Conservation (phyloP, 2,113 vertebrate species). For the Cygnus atratus region DNA sequence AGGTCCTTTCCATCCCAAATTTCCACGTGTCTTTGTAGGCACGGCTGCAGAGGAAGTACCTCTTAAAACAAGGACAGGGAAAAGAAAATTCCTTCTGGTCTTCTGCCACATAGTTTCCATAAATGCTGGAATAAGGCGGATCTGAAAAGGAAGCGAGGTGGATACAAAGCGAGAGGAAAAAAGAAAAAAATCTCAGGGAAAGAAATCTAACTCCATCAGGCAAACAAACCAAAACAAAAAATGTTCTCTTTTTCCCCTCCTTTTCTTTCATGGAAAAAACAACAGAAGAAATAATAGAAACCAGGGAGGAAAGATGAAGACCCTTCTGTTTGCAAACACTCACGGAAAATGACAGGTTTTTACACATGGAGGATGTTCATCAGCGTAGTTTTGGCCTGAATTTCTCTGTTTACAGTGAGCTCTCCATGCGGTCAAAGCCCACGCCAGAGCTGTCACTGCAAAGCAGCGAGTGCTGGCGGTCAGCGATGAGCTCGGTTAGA, state of each 20-base stretch:
- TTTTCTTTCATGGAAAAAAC: not conserved
- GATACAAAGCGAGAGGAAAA: not conserved
- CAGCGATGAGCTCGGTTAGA: too few species aligned
- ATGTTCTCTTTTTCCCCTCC: rapidly evolving
- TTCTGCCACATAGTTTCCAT: not conserved
- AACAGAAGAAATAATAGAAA: not conserved
- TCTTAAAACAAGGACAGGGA: not conserved
- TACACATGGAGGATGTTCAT: too few species aligned
- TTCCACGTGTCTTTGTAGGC: not conserved
- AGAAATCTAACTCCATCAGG: not conserved
- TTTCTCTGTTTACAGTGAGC: too few species aligned
- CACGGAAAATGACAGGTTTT: too few species aligned
- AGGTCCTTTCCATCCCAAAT: not conserved
- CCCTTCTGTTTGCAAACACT: not conserved
- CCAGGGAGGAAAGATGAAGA: not conserved
- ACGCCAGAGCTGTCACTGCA: too few species aligned
- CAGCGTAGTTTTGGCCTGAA: too few species aligned
- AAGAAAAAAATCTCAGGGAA: too few species aligned
- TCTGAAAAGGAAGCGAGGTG: not conserved
- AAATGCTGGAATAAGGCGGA: not conserved
- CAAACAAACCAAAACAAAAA: too few species aligned
- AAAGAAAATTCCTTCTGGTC: not conserved
- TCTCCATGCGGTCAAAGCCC: too few species aligned
- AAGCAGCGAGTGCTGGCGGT: too few species aligned
- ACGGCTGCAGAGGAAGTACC: not conserved